Conservation (phyloP, 2,113 vertebrate species). For the Hyaena hyaena region DNA sequence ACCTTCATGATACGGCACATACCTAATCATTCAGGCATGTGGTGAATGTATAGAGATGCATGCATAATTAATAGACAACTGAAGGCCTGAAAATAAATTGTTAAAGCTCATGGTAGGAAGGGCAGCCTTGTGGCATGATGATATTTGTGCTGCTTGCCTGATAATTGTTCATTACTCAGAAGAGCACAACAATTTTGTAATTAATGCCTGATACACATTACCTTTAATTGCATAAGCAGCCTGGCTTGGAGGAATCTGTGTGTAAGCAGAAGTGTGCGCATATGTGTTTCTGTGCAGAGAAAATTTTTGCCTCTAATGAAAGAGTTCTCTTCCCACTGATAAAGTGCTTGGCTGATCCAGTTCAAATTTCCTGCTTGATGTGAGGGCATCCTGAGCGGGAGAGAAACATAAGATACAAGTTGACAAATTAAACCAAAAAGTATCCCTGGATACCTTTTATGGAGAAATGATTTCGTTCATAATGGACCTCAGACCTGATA, state of each 20-base stretch:
- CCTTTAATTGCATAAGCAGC: slow-evolving; percentile 61
- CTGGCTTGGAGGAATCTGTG: background rate
- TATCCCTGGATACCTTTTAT: background rate
- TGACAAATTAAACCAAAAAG: background rate
- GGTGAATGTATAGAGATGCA: background rate
- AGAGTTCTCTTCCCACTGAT: background rate
- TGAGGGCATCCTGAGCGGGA: background rate
- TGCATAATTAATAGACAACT: slow-evolving; percentile 41
- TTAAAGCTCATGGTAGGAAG: background rate
- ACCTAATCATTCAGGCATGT: background rate
- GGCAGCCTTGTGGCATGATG: slow-evolving; percentile 41
- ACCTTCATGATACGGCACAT: background rate
- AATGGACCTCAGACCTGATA: background rate
- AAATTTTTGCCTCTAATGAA: slow-evolving; percentile 27
- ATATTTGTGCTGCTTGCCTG: slow-evolving; percentile 64
- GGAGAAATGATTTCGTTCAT: background rate
- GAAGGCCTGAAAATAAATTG: slow-evolving; percentile 48
- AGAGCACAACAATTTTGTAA: slow-evolving; percentile 64
- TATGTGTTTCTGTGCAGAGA: background rate
- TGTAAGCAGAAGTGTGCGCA: background rate
- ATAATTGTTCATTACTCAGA: slow-evolving; percentile 47
- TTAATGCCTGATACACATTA: slow-evolving; percentile 56
- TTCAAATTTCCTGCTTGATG: slow-evolving; percentile 28
- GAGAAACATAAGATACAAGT: background rate
- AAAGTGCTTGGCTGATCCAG: background rate